Evolutionary conservation across 2,888 invertebrate species (phyloP).

Genomic region (Tricholauxania praeusta): DNA sequence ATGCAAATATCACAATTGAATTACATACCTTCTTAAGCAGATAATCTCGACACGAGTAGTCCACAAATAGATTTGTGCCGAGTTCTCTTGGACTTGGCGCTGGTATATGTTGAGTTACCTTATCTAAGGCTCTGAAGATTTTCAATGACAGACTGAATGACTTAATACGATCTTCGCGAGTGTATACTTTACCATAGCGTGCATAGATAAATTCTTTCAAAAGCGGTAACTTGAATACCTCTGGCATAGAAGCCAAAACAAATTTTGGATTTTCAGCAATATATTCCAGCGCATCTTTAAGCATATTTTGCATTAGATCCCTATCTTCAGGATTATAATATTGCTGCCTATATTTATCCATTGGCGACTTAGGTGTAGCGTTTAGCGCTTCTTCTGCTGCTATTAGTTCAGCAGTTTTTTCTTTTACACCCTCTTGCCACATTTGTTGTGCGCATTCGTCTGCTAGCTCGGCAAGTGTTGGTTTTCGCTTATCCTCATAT

Average conservation of each 20-base stretch:
- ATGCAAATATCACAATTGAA: neutral
- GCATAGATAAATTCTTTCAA: constrained; percentile 57
- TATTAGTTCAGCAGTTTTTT: constrained; percentile 39
- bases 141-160: constrained; percentile 40
- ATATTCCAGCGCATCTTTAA: constrained; percentile 51
- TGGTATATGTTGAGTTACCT: constrained; percentile 34
- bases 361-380: constrained; percentile 3
- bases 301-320: constrained; percentile 53
- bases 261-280: constrained; percentile 57
- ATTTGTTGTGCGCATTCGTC: constrained; percentile 42
- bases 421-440: constrained; percentile 42
- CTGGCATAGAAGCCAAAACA: constrained; percentile 59
- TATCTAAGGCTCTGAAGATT: constrained; percentile 48
- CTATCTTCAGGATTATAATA: constrained; percentile 54
- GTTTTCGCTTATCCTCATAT: constrained; percentile 33
- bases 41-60: constrained; percentile 48
- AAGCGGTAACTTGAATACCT: constrained; percentile 56
- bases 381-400: constrained; percentile 14
- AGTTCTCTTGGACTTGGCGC: constrained; percentile 45
- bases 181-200: constrained; percentile 58
- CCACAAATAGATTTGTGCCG: constrained; percentile 39
- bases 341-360: constrained; percentile 31
- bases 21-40: constrained; percentile 48
- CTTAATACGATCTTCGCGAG: constrained; percentile 43
- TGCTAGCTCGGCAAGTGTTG: constrained; percentile 40